Evolutionary conservation across 2,113 vertebrate genomes (phyloP).

Genomic region (Epinephelus moara): DNA sequence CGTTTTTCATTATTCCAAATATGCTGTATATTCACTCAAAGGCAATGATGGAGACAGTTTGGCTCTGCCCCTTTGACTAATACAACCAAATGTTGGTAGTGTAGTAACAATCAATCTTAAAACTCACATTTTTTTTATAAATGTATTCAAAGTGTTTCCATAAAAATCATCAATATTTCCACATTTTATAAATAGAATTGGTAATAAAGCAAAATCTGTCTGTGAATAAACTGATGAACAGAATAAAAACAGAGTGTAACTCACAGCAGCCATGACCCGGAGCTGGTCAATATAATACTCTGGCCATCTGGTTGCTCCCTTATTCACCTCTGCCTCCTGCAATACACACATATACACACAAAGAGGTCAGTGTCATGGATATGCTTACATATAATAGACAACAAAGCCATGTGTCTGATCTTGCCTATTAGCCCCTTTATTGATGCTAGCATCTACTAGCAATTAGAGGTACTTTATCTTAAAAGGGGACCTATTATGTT

Average conservation of each 20-base stretch:
- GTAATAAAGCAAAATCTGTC: neutral
- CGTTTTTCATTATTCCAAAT: neutral
- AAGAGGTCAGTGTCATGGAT: neutral
- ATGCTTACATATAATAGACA: neutral
- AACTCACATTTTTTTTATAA: too few species aligned
- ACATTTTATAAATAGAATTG: neutral
- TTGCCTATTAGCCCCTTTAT: neutral
- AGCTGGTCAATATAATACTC: conserved; percentile 97
- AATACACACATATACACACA: conserved; percentile 13
- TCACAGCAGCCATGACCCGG: conserved; percentile 93
- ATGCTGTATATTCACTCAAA: neutral
- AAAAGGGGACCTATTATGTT: too few species aligned
- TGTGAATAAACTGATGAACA: conserved; percentile 56
- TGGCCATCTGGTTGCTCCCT: conserved; percentile 92
- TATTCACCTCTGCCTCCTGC: conserved; percentile 94
- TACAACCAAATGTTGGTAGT: neutral
- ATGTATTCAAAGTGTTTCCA: too few species aligned
- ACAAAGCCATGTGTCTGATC: neutral
- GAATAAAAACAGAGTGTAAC: conserved; percentile 63
- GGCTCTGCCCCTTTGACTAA: too few species aligned
- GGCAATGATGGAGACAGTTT: neutral
- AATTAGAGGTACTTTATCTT: too few species aligned
- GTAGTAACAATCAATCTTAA: too few species aligned
- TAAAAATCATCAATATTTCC: neutral
- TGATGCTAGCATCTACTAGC: too few species aligned